These are phyloP conservation scores for Notamacropus eugenii DNA, from an alignment of 2,797 vertebrate genomes.

Conservation along the genomic window DNA sequence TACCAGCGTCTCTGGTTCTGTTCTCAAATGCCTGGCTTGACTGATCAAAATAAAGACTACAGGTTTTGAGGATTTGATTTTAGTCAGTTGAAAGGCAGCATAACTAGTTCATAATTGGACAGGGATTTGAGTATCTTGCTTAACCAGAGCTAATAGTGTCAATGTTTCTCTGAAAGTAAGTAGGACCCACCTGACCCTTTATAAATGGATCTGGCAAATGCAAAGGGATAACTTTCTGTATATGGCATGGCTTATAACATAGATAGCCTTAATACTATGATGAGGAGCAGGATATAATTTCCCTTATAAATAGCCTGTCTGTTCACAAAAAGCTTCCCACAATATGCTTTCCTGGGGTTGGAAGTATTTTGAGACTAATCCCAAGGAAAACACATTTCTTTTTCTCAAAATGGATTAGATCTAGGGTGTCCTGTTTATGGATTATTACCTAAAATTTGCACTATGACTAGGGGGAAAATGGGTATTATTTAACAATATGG, in stretches of 20 bases:
- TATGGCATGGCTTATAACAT: neutral
- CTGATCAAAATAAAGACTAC: neutral
- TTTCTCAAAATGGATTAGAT: neutral
- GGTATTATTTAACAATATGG: neutral
- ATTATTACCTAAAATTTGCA: neutral
- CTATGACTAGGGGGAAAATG: neutral
- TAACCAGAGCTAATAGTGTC: neutral
- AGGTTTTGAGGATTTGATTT: neutral
- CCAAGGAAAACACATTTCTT: neutral
- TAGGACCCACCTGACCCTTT: neutral
- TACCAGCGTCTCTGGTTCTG: neutral
- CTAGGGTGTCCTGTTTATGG: neutral
- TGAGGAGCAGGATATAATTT: neutral
- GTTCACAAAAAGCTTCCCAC: neutral
- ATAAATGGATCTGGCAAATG: neutral
- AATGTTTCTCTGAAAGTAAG: neutral
- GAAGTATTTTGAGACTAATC: neutral
- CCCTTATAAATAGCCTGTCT: neutral
- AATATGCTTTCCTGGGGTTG: neutral
- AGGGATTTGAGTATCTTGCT: neutral
- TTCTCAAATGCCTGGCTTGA: neutral
- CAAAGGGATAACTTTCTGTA: neutral
- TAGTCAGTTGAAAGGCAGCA: neutral
- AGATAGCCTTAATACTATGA: neutral
- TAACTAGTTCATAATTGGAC: neutral